Base-by-base conservation (phyloP, 2,888 invertebrate species). In the Cartodere bifasciata region DNA sequence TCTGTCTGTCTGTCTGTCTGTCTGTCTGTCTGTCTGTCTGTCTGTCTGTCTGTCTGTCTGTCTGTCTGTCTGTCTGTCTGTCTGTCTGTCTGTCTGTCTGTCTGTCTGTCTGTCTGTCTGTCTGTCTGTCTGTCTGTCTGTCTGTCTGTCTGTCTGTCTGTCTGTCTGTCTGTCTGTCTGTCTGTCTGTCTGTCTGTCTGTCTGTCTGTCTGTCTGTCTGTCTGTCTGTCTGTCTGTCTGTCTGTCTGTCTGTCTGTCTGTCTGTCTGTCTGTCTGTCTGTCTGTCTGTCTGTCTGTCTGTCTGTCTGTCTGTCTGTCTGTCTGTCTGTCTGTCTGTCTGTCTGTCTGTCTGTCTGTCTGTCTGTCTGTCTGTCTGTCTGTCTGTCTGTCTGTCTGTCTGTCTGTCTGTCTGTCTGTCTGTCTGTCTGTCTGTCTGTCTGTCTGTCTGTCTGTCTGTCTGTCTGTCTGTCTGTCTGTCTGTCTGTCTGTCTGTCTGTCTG, bases 401-500 rank as follows among this genome's bases (percentile, higher is more conserved):
- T 31, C 31, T 31, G 30, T 31, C 31, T 31, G 30, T 31, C 31
- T 31, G 30, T 31, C 31, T 31, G 13, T 31, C 31, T 31, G 30
- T 31, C 29, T 32, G 13, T 31, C 31, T 31, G 30, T 31, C 31
- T 31, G 30, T 31, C 31, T 31, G 30, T 31, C 31, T 31, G 16
- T 32, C 32, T 32, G 31, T 32, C 32, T 32, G 31, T 32, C 32
- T 32, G 31, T 32, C 32, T 32, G 16, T 32, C 32, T 32, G 31
- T 23, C 11, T 23, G 24, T 23, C 11, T 23, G 7, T 23, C 11
- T 23, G 7, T n/a, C 29, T 21, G 27, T 31, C 37, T 37, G 31
- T 37, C 31, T 37, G 31, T 37, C 37, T 37, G 36, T 36, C 36
- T 36, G 31, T 36, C 34, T 36, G 34, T 36, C 36, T 36, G 35